phyloP scores from a whole-genome alignment of 2,888 invertebrate genomes.

The Pheosia tremula region DNA sequence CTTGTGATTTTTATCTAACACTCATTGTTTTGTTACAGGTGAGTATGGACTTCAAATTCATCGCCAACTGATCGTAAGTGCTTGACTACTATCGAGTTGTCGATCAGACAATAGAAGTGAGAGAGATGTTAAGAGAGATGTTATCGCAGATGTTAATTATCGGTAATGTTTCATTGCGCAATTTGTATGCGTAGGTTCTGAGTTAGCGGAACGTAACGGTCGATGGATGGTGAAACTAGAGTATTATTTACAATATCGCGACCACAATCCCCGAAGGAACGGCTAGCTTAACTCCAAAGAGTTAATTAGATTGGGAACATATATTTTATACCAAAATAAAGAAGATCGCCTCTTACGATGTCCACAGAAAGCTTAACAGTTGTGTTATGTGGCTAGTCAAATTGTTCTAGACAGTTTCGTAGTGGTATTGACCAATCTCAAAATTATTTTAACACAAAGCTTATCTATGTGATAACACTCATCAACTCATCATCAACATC shows the following conservation, averaged over 20 bases:
- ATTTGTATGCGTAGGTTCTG: neutral
- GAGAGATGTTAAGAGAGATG: neutral
- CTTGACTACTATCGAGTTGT: neutral
- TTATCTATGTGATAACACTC: too few relatives aligned
- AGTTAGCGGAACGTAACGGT: neutral
- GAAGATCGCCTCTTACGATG: too few relatives aligned
- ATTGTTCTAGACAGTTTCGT: too few relatives aligned
- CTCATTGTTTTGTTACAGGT: constrained; percentile 34
- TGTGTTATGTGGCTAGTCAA: too few relatives aligned
- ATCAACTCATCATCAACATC: neutral
- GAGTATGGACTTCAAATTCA: constrained; percentile 23
- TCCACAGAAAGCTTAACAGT: too few relatives aligned
- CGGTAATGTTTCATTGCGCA: neutral
- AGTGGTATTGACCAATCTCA: too few relatives aligned
- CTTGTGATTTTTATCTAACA: constrained; percentile 8
- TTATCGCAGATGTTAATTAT: neutral
- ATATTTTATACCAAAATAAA: too few relatives aligned
- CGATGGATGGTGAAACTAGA: neutral
- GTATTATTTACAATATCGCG: too few relatives aligned
- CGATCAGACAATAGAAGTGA: neutral
- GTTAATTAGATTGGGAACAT: too few relatives aligned
- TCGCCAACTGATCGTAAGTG: constrained; percentile 19
- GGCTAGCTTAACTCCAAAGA: too few relatives aligned
- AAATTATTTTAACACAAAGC: too few relatives aligned
- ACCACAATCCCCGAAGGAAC: too few relatives aligned